A percentile compares a stretch with the other conserved stretches of the same genome.
These are phyloP conservation scores for Salvelinus sp. DNA, from an alignment of 2,113 vertebrate genomes.

Conservation along the genomic window DNA sequence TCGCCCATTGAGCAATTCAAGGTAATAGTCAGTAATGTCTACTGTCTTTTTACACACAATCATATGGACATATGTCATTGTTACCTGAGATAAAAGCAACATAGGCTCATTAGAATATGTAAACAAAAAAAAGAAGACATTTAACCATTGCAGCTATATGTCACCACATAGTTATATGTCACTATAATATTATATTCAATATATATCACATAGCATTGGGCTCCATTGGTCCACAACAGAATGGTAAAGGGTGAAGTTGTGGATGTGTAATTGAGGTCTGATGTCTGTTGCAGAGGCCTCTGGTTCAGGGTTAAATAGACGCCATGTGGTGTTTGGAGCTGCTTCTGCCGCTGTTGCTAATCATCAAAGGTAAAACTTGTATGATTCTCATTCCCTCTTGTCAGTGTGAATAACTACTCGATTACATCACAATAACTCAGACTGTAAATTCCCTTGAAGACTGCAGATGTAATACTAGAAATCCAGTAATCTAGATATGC, in stretches of 20 bases:
- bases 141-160: too few relatives aligned
- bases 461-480: not conserved
- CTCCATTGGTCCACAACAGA: not conserved
- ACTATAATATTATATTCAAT: too few relatives aligned
- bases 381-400: not conserved
- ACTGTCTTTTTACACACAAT: not conserved
- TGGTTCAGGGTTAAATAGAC: conserved; percentile 63
- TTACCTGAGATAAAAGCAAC: not conserved
- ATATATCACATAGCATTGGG: not conserved
- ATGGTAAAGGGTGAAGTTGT: not conserved
- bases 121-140: not conserved
- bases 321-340: conserved; percentile 78
- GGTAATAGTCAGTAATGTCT: conserved; percentile 35
- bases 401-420: not conserved
- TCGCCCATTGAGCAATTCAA: conserved; percentile 46
- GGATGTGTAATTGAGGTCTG: conserved; percentile 19
- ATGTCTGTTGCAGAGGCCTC: conserved; percentile 63
- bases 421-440: not conserved
- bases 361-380: conserved; percentile 68
- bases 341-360: conserved; percentile 72
- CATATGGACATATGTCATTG: not conserved
- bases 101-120: not conserved
- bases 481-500: not conserved
- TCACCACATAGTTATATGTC: too few relatives aligned
- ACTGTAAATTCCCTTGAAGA: not conserved